phyloP scores from a whole-genome alignment of 2,113 vertebrate genomes.

The Cheirogaleus medius region DNA sequence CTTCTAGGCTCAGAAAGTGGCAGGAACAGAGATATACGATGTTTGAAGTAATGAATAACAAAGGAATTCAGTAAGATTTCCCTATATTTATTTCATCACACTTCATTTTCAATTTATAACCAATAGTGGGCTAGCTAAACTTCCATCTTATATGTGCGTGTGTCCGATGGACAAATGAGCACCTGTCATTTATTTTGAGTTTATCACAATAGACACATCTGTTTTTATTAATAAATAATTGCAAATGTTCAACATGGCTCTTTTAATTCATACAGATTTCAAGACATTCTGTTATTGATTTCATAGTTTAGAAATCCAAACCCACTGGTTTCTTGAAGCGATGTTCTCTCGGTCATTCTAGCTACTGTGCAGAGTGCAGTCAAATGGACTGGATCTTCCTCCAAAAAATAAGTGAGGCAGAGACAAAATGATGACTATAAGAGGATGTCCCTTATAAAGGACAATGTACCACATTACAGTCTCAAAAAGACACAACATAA shows the following conservation, averaged over 20 bases:
- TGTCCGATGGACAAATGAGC: not conserved
- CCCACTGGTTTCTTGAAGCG: not conserved
- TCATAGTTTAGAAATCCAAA: slow-evolving; percentile 35
- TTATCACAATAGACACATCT: not conserved
- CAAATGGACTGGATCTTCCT: not conserved
- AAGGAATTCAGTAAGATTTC: not conserved
- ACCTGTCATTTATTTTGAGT: not conserved
- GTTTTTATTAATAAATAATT: slow-evolving; percentile 48
- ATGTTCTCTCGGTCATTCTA: not conserved
- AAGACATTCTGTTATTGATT: not conserved
- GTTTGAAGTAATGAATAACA: not conserved
- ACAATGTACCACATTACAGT: not conserved
- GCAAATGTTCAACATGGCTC: not conserved
- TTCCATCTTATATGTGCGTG: not conserved
- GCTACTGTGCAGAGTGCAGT: not conserved
- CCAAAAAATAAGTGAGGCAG: not conserved
- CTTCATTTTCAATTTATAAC: slow-evolving; percentile 3
- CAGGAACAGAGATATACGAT: not conserved
- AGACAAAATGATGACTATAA: not conserved
- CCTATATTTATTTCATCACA: slow-evolving; percentile 60
- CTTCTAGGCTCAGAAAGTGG: not conserved
- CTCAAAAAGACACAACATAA: not conserved
- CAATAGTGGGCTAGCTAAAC: not conserved
- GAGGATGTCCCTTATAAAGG: not conserved
- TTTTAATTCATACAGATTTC: slow-evolving; percentile 32